Percentiles rank a stretch among this genome's conserved stretches.
These are phyloP conservation scores for Apodemia duryi DNA, from an alignment of 2,888 invertebrate species.

Conservation along the genomic window DNA sequence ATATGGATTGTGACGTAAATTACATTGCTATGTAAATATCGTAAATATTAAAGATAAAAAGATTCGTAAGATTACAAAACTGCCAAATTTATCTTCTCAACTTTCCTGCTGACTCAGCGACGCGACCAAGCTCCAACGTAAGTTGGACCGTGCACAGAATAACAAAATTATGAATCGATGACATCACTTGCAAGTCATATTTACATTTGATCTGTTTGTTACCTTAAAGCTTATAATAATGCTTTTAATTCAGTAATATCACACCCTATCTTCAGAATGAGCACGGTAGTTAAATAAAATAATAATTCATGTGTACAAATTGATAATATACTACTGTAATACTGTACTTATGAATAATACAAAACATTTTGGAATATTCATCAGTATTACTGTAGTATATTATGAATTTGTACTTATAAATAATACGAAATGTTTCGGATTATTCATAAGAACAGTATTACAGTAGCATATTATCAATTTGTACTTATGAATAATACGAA, in stretches of 20 bases:
- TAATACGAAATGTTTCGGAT: no score
- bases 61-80: not conserved
- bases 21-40: conserved; percentile 14
- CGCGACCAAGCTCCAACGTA: conserved; percentile 46
- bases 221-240: not conserved
- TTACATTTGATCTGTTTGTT: conserved; percentile 16
- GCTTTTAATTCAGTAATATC: not conserved
- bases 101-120: conserved; percentile 48
- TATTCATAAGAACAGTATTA: no score
- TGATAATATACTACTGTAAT: no score
- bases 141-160: conserved; percentile 54
- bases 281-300: no score
- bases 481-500: no score
- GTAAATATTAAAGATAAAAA: not conserved
- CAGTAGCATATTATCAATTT: no score
- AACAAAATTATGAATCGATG: conserved; percentile 72
- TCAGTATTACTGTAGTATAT: no score
- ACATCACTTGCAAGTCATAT: conserved; percentile 37
- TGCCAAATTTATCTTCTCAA: not conserved
- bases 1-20: conserved; percentile 19
- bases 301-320: no score
- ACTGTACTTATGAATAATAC: no score
- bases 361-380: no score
- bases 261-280: no score
- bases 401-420: no score